Evolutionary conservation across 2,113 vertebrate genomes (phyloP).

Genomic region (Mormoops blainvillei): DNA sequence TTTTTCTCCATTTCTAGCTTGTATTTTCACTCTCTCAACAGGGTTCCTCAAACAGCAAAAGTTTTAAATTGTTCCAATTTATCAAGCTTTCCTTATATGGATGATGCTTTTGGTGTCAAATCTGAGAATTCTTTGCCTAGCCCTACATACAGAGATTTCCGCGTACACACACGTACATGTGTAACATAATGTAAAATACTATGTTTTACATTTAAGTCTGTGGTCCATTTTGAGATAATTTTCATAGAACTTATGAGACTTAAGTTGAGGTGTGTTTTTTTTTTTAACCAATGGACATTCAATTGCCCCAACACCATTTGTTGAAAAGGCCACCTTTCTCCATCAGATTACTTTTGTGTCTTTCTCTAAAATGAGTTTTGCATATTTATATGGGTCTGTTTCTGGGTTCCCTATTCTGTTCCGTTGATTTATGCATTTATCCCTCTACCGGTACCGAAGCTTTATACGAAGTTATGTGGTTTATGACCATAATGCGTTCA

Average conservation of each 20-base stretch:
- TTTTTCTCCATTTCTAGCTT: not conserved
- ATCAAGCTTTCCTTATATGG: not conserved
- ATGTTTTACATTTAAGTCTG: not conserved
- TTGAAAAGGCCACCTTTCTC: not conserved
- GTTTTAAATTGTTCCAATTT: not conserved
- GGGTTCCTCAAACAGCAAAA: not conserved
- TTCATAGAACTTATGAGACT: not conserved
- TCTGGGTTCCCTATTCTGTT: too few relatives aligned
- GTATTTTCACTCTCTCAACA: not conserved
- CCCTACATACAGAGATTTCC: not conserved
- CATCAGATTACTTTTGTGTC: not conserved
- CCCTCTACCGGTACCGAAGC: not conserved
- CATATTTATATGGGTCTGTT: too few relatives aligned
- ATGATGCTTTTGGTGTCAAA: not conserved
- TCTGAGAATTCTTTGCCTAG: not conserved
- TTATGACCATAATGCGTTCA: not conserved
- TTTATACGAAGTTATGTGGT: not conserved
- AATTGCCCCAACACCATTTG: not conserved
- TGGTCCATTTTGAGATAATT: not conserved
- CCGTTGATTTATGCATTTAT: not conserved
- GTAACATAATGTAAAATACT: not conserved
- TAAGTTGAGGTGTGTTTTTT: not conserved
- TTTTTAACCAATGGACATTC: not conserved
- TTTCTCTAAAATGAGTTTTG: not conserved
- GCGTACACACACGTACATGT: not conserved